Base-by-base conservation (phyloP, 2,888 invertebrate species). In the Cosmia trapezina region DNA sequence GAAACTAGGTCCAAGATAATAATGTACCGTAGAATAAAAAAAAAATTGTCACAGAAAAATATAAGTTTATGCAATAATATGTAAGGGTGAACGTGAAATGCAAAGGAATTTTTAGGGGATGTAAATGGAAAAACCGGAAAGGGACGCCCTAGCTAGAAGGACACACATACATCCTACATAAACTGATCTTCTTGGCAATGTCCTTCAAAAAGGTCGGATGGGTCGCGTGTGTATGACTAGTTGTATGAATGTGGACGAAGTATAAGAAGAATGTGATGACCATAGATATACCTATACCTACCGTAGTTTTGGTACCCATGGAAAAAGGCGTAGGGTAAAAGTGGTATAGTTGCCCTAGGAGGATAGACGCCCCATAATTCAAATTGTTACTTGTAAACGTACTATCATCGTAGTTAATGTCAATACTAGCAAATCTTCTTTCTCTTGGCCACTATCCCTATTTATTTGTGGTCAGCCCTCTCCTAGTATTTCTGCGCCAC, bases 121-220 rank as follows among this genome's bases (percentile, higher is more conserved):
- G 4, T 60, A 37, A 47, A 43, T 54, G 7, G 60, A 19, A 33
- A 61, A 49, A n/a, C 8, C 49, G 12, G n/a, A 56, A 76, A 37
- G 76, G 54, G 33, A 6, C 60, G 1, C n/a, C 7, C 6, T 37
- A 45, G 43, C 6, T 37, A 45, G 37, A 45, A 37, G n/a, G 56
- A 57, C 72, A 11, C 14, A 65, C 45, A n/a, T 59, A 73, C 22
- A 7, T n/a, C 45, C 19, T 59, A 63, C 22, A n/a, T 17, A 33
- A n/a, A 33, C 41, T 3, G n/a, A 59, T 74, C 19, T 22, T 54
- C 68, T 68, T 69, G 69, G 28, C 8, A 17, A 75, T 61, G 60
- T 61, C 12, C 60, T 76, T 76, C 33, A 61, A 54, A 68, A 76
- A 49, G 54, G 69, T 75, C 53, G 74, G 33, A 60, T 53, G 43